Evolutionary conservation across 2,797 vertebrate genomes (phyloP).

Genomic region (Micromesistius poutassou): DNA sequence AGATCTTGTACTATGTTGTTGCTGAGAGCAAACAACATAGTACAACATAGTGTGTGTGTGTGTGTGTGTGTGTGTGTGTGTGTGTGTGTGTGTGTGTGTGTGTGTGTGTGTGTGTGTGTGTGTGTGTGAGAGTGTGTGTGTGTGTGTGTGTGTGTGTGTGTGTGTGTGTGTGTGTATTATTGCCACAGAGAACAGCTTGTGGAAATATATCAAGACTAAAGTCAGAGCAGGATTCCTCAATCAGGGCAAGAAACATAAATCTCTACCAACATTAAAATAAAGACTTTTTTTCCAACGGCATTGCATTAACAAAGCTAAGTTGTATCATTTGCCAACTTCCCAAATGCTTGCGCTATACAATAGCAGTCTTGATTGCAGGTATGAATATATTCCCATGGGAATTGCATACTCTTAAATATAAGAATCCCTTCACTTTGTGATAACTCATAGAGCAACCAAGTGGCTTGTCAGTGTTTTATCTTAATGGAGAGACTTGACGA

Average conservation of each 20-base stretch:
- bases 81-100: conserved; percentile 34
- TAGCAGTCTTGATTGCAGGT: conserved; percentile 27
- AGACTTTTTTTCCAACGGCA: background rate
- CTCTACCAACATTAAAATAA: background rate
- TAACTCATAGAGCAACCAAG: background rate
- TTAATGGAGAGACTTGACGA: background rate
- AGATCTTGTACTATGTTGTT: conserved; percentile 63
- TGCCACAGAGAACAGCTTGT: background rate
- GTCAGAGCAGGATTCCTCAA: background rate
- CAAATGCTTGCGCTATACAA: conserved; percentile 9
- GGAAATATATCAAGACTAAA: background rate
- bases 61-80: too few relatives aligned
- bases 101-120: conserved; percentile 34
- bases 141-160: conserved; percentile 36
- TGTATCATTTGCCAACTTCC: background rate
- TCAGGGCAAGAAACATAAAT: background rate
- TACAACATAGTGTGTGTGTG: conserved; percentile 48
- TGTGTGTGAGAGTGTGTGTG: conserved; percentile 35
- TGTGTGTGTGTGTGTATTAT: conserved; percentile 43
- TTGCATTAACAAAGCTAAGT: background rate
- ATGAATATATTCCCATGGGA: conserved; percentile 70
- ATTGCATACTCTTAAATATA: conserved; percentile 53
- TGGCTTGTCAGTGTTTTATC: conserved; percentile 10
- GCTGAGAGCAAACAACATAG: conserved; percentile 24
- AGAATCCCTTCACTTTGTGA: conserved; percentile 4